A percentile compares a stretch with the other conserved stretches of the same genome.
phyloP scores from a whole-genome alignment of 2,113 vertebrate genomes.

The Copsychus sechellarum region DNA sequence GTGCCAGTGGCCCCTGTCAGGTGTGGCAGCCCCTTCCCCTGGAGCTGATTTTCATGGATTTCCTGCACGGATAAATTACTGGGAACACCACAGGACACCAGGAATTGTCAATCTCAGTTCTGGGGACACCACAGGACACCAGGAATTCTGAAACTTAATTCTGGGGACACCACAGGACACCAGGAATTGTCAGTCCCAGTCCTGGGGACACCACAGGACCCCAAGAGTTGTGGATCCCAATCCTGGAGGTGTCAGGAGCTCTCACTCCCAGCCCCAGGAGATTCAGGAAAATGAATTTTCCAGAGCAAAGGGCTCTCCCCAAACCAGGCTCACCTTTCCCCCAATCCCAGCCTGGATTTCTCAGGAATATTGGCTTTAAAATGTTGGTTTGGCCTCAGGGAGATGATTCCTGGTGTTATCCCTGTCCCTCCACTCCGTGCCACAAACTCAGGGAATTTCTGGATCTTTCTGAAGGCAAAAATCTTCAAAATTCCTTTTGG shows the following conservation, averaged over 20 bases:
- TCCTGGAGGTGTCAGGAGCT: fast-evolving
- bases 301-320: neutral
- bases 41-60: neutral
- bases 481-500: neutral
- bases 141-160: too few species aligned
- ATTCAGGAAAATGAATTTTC: neutral
- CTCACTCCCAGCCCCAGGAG: neutral
- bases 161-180: neutral
- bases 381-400: neutral
- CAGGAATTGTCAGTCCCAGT: neutral
- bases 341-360: neutral
- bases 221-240: too few species aligned
- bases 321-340: neutral
- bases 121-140: neutral
- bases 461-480: neutral
- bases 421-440: fast-evolving
- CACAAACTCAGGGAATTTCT: neutral
- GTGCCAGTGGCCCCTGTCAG: fast-evolving
- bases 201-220: neutral
- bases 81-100: neutral
- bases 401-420: neutral
- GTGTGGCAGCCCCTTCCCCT: too few species aligned
- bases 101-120: neutral
- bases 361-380: neutral
- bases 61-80: neutral